Evolutionary conservation across 2,888 invertebrate species (phyloP).

Genomic region (Diaprepes abbreviatus): DNA sequence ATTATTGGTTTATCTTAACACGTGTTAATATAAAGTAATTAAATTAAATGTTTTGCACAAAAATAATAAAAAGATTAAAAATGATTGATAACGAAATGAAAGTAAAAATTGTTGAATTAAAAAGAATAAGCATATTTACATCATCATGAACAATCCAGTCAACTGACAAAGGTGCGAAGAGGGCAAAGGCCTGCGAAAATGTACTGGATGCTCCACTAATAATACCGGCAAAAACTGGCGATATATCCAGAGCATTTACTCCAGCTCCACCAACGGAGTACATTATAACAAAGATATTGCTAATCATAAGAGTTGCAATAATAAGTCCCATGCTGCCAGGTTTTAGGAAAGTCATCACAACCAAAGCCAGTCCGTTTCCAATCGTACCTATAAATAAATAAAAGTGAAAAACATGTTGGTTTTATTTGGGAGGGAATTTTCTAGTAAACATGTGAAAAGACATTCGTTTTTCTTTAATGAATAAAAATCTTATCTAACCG

Average conservation of each 20-base stretch:
- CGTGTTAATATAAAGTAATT: no score
- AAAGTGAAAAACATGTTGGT: no score
- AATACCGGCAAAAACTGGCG: slow-evolving; percentile 85
- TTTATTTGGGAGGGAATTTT: no score
- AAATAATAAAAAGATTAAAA: no score
- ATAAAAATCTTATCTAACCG: no score
- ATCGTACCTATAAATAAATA: not conserved
- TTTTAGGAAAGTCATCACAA: slow-evolving; percentile 67
- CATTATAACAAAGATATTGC: slow-evolving; percentile 58
- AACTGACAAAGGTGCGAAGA: slow-evolving; percentile 81
- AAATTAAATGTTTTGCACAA: no score
- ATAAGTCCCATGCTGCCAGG: slow-evolving; percentile 62
- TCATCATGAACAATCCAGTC: slow-evolving; percentile 77
- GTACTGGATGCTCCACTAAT: slow-evolving; percentile 88
- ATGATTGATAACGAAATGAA: no score
- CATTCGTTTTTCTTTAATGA: no score
- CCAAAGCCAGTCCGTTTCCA: slow-evolving; percentile 77
- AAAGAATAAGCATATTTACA: slow-evolving; percentile 72
- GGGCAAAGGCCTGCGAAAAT: slow-evolving; percentile 80
- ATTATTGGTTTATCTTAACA: no score
- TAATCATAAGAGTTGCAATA: not conserved
- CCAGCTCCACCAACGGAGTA: slow-evolving; percentile 70
- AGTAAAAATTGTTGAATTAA: no score
- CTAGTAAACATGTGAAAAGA: no score
- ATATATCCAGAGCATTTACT: slow-evolving; percentile 84